Evolutionary conservation across 2,797 vertebrate species (phyloP).

Genomic region (Molossus alvarezi): DNA sequence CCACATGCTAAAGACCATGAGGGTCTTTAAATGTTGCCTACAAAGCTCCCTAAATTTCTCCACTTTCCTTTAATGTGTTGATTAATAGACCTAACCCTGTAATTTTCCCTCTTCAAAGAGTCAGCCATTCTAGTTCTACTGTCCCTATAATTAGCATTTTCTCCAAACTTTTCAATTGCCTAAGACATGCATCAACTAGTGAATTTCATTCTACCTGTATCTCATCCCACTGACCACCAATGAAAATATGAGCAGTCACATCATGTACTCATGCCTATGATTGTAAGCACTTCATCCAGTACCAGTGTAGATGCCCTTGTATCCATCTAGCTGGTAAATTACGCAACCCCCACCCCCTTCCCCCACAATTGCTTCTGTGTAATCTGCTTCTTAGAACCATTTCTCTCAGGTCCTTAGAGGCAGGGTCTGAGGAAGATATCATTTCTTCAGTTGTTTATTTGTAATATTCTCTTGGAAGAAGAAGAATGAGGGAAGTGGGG

Average conservation of each 20-base stretch:
- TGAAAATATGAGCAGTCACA: not conserved
- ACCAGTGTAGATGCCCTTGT: not conserved
- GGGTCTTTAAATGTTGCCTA: not conserved
- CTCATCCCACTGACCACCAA: not conserved
- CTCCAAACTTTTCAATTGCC: not conserved
- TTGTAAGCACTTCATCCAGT: not conserved
- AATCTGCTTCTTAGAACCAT: not conserved
- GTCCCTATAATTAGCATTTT: not conserved
- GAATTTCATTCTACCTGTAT: not conserved
- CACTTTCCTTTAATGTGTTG: not conserved
- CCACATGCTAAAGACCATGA: not conserved
- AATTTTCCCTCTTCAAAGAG: not conserved
- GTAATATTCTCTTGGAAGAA: not conserved
- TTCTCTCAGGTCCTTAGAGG: not conserved
- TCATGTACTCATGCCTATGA: not conserved
- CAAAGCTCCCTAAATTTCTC: not conserved
- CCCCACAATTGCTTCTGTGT: not conserved
- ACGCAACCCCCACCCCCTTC: not conserved
- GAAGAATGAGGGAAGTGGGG: not conserved
- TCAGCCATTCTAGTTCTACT: not conserved
- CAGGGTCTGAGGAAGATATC: not conserved
- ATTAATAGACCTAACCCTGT: not conserved
- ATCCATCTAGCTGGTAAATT: not conserved
- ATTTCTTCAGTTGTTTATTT: not conserved
- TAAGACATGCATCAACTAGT: not conserved